Conservation (phyloP, 2,113 vertebrate species). For the Phrynosoma blainvillii region DNA sequence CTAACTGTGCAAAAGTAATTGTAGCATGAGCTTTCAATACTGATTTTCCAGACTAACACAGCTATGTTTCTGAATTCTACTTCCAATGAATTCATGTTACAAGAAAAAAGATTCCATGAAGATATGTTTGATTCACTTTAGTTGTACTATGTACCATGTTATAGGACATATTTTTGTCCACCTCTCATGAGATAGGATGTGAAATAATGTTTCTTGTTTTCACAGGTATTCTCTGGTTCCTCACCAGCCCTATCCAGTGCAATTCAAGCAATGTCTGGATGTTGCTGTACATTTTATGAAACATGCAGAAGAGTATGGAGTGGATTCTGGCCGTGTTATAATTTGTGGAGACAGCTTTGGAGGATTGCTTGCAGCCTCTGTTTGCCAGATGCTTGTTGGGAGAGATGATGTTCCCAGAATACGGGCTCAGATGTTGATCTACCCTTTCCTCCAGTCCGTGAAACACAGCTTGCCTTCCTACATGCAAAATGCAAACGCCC, state of each 20-base stretch:
- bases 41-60: too few relatives aligned
- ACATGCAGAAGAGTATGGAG: constrained; percentile 70
- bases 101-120: too few relatives aligned
- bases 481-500: constrained; percentile 74
- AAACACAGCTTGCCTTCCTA: constrained; percentile 66
- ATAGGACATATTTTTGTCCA: too few relatives aligned
- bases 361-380: constrained; percentile 63
- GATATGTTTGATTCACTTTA: too few relatives aligned
- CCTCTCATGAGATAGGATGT: too few relatives aligned
- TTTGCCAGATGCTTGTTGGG: constrained; percentile 73
- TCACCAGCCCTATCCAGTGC: constrained; percentile 67
- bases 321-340: constrained; percentile 70
- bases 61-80: too few relatives aligned
- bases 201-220: not conserved
- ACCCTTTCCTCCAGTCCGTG: constrained; percentile 75
- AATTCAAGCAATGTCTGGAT: constrained; percentile 72
- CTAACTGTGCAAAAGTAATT: too few relatives aligned
- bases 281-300: constrained; percentile 78
- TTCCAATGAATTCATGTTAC: too few relatives aligned
- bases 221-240: constrained; percentile 76
- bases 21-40: too few relatives aligned
- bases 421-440: constrained; percentile 79
- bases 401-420: constrained; percentile 67
- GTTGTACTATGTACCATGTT: too few relatives aligned
- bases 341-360: constrained; percentile 78